These are phyloP conservation scores for Pemphredon lugubris DNA, from an alignment of 2,888 invertebrate species.

Conservation along the genomic window DNA sequence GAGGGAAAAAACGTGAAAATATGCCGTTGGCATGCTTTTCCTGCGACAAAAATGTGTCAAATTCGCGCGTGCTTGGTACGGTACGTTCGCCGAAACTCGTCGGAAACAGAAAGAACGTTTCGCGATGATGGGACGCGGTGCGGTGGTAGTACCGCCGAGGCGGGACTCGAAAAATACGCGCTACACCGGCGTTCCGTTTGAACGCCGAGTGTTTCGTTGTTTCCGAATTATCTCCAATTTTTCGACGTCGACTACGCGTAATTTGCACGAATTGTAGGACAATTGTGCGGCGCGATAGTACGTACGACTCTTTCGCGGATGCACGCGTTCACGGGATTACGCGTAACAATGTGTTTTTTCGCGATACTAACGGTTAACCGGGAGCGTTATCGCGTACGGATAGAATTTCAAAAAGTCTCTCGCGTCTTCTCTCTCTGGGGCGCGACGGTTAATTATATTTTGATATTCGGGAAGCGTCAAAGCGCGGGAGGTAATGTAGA, in stretches of 20 bases:
- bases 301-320: too few relatives aligned
- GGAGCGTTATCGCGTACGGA: too few relatives aligned
- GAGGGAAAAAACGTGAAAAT: slow-evolving; percentile 58
- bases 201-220: slow-evolving; percentile 20
- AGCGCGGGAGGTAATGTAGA: too few relatives aligned
- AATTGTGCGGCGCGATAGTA: not conserved
- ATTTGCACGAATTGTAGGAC: slow-evolving; percentile 25
- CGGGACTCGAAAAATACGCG: slow-evolving; percentile 26
- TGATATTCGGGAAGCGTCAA: too few relatives aligned
- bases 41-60: slow-evolving; percentile 68
- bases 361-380: too few relatives aligned
- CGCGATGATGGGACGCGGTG: slow-evolving; percentile 28
- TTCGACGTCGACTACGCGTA: slow-evolving; percentile 33
- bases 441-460: too few relatives aligned
- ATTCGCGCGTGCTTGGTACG: slow-evolving; percentile 60
- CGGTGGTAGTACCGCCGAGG: slow-evolving; percentile 4
- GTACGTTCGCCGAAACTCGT: slow-evolving; percentile 37
- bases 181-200: slow-evolving; percentile 21
- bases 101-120: slow-evolving; percentile 23
- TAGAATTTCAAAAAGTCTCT: too few relatives aligned
- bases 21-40: slow-evolving; percentile 59
- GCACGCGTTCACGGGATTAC: too few relatives aligned
- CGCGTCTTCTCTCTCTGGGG: too few relatives aligned
- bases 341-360: not conserved
- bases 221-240: slow-evolving; percentile 42